Evolutionary conservation across 2,888 invertebrate species (phyloP), one percentile per base, ranked within the genome.

Genomic region (Diarsia mendica): DNA sequence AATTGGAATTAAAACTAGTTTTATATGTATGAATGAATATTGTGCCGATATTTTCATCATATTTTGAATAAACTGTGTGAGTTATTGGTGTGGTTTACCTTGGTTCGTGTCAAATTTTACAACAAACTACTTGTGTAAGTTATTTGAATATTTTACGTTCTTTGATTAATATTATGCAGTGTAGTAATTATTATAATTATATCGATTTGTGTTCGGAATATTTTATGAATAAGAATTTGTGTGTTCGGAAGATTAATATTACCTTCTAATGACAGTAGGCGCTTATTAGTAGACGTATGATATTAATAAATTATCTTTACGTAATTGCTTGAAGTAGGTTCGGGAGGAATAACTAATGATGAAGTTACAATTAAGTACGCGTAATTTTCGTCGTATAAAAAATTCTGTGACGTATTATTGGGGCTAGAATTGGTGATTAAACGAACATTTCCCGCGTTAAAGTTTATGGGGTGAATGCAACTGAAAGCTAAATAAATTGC

Each of bases 61-160:
- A 68, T 81, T 81, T 79, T 75, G 53, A 82, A 81, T 75, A 79
- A 79, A 83, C 79, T 83, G 80, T 80, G 86, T 83, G 73, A 77
- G 77, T 61, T 85, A 84, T 83, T 85, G 20, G 85, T 86, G 85
- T 86, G 72, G 87, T 87, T 87, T 79, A 75, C 86, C 85, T 87
- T 87, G 87, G 76, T 72, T 74, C 75, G 86, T 82, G 85, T 84
- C 69, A 85, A 77, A 78, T 68, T 70, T 63, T 76, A 60, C 76
- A 78, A 78, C 77, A 58, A 67, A 72, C 74, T 65, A 66, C 70
- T 75, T 66, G 72, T 67, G 87, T 87, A 85, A 87, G 87, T 87
- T 53, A 72, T 79, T 72, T 72, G 61, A 46, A 58, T 70, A 68
- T 60, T 79, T 67, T 23, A 65, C 13, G 39, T 53, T 61, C 69